Base-by-base conservation (phyloP, 2,113 vertebrate species). In the Thunnus thynnus region DNA sequence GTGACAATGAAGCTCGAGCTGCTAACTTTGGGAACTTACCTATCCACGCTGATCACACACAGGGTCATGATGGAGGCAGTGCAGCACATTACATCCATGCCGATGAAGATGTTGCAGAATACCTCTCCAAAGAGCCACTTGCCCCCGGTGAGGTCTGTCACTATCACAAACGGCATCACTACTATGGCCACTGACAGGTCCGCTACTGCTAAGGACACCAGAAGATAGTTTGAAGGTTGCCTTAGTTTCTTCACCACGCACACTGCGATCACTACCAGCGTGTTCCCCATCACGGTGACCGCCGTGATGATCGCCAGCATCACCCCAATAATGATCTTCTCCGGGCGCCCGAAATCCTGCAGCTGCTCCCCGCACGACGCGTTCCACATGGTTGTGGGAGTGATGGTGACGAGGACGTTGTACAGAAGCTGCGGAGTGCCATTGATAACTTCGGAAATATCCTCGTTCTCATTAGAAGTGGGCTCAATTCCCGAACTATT, bases 81-180 rank as follows among this genome's bases (percentile, higher is more conserved):
- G 90, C 95, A 96, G 88, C 95, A 96, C 95, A 96, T 96, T 68
- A 96, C 95, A 91, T 96, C 95, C 95, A 96, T 96, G 27, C 89
- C 94, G 74, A 96, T 96, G 87, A 96, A 96, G 77, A 96, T 95
- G 89, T 96, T 96, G 86, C 95, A 96, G 90, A 96, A 96, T 30
- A 95, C 88, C 52, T 95, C 93, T 58, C 95, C 95, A 83, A 96
- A 96, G 13, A 96, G 95, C 95, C 95, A 96, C 86, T 94, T 92
- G 18, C 95, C 95, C 18, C 95, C 95, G 13, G 95, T 96, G 36
- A 96, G 94, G 86, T 96, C 95, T 1, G 95, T 96, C 68, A 95
- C 95, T 61, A 96, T 96, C 2, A 95, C 95, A 64, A 96, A 96
- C 17, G 95, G 95, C 95, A 96, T 96, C 60, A 96, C 95, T 3